A percentile compares a stretch with the other conserved stretches of the same genome.
These are phyloP conservation scores for Coranthus polyacanthus DNA, from an alignment of 2,797 vertebrate genomes.

Conservation along the genomic window DNA sequence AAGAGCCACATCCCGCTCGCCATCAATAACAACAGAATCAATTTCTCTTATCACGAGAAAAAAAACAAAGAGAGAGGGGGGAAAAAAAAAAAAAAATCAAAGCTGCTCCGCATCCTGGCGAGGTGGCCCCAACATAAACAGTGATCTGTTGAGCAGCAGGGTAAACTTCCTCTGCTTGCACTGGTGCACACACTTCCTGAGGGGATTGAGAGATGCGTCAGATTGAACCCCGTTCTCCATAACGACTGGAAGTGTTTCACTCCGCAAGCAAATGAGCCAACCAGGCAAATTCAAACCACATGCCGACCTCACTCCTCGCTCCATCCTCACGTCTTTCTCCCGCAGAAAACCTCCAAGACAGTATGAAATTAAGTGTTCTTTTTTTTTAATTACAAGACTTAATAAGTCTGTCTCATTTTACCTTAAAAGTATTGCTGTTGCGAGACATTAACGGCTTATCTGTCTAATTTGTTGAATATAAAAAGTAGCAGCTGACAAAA, in stretches of 20 bases:
- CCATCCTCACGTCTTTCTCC: conserved; percentile 15
- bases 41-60: conserved; percentile 73
- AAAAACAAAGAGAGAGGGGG: conserved; percentile 59
- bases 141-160: conserved; percentile 69
- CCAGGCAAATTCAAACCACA: conserved; percentile 64
- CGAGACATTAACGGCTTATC: too few relatives aligned
- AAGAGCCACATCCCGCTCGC: conserved; percentile 63
- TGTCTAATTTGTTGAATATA: not conserved
- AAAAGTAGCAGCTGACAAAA: conserved; percentile 27
- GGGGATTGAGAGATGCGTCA: conserved; percentile 64
- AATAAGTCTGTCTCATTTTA: too few relatives aligned
- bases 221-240: conserved; percentile 48
- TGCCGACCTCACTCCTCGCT: conserved; percentile 31
- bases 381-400: too few relatives aligned
- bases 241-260: conserved; percentile 49
- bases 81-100: conserved; percentile 34
- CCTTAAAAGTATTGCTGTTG: too few relatives aligned
- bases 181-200: conserved; percentile 79
- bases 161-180: conserved; percentile 80
- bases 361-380: too few relatives aligned
- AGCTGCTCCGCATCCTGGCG: conserved; percentile 46
- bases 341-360: not conserved
- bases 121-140: conserved; percentile 81
- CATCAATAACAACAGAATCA: conserved; percentile 58
- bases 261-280: conserved; percentile 27